A percentile compares a stretch with the other conserved stretches of the same genome.
These are phyloP conservation scores for Phoeniculus purpureus DNA, from an alignment of 2,797 vertebrate genomes.

Conservation along the genomic window DNA sequence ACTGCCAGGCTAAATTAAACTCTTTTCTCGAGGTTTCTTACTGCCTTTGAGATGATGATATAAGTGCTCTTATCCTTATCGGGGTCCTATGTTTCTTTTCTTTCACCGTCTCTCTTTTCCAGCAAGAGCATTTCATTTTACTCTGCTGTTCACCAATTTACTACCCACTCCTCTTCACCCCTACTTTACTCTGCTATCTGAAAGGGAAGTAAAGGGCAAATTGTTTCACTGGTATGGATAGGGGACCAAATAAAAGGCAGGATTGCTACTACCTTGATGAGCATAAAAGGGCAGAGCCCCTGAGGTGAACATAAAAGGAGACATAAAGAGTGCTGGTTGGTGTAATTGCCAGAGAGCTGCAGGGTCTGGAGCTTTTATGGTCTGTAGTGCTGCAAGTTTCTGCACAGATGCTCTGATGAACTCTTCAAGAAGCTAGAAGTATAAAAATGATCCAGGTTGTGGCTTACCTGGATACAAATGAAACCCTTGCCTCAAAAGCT, in stretches of 20 bases:
- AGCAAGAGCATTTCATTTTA: not conserved
- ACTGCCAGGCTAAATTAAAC: constrained; percentile 9
- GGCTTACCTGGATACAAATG: not conserved
- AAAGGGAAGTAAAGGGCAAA: constrained; percentile 35
- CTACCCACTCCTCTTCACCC: not conserved
- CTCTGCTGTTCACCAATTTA: not conserved
- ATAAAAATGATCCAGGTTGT: not conserved
- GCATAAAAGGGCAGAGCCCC: constrained; percentile 19
- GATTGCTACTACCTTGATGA: not conserved
- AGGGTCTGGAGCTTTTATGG: not conserved
- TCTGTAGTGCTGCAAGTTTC: not conserved
- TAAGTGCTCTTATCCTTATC: not conserved
- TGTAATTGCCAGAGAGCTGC: not conserved
- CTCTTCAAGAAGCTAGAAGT: not conserved
- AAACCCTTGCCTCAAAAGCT: not conserved
- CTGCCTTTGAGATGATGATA: not conserved
- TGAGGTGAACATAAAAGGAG: constrained; percentile 44
- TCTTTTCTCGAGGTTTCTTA: constrained; percentile 12
- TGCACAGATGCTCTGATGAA: not conserved
- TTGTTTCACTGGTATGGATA: not conserved
- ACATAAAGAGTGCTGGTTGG: not conserved
- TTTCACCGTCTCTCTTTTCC: not conserved
- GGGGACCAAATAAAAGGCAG: constrained; percentile 18
- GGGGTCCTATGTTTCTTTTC: constrained; percentile 5
- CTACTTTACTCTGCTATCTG: not conserved